Evolutionary conservation across 1,140 invertebrate genomes (phyloP).

Genomic region (Zaprionus tsacasi): DNA sequence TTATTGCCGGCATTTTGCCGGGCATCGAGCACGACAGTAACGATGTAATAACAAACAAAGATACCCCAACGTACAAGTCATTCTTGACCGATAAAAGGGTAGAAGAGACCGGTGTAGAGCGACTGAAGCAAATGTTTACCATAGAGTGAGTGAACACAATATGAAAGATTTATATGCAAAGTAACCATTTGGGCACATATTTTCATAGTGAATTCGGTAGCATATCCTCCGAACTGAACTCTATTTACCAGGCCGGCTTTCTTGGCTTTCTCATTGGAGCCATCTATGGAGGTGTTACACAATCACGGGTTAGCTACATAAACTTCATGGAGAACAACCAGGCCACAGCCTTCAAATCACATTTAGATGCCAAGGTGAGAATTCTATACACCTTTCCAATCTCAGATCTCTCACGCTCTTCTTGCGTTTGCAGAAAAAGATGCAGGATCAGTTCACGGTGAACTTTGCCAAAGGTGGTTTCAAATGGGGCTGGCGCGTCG

Average conservation of each 20-base stretch:
- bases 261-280: constrained; percentile 86
- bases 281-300: constrained; percentile 87
- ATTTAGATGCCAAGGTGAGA: constrained; percentile 88
- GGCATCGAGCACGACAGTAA: constrained; percentile 36
- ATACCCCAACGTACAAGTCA: constrained; percentile 73
- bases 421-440: constrained; percentile 85
- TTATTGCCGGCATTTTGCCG: constrained; percentile 65
- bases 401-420: neutral
- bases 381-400: no score
- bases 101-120: constrained; percentile 84
- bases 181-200: neutral
- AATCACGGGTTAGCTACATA: constrained; percentile 86
- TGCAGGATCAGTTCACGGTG: constrained; percentile 88
- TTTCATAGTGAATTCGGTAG: constrained; percentile 86
- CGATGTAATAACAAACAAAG: constrained; percentile 60
- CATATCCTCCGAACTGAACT: constrained; percentile 86
- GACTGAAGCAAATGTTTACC: constrained; percentile 85
- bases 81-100: constrained; percentile 47
- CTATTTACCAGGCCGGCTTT: constrained; percentile 86
- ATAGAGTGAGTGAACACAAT: constrained; percentile 80
- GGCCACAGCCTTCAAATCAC: constrained; percentile 88
- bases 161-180: neutral
- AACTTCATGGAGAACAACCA: constrained; percentile 90
- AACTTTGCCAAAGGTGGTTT: constrained; percentile 89
- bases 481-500: constrained; percentile 87